These are phyloP conservation scores for Planococcus citri DNA, from an alignment of 1,140 invertebrate species.

Conservation along the genomic window DNA sequence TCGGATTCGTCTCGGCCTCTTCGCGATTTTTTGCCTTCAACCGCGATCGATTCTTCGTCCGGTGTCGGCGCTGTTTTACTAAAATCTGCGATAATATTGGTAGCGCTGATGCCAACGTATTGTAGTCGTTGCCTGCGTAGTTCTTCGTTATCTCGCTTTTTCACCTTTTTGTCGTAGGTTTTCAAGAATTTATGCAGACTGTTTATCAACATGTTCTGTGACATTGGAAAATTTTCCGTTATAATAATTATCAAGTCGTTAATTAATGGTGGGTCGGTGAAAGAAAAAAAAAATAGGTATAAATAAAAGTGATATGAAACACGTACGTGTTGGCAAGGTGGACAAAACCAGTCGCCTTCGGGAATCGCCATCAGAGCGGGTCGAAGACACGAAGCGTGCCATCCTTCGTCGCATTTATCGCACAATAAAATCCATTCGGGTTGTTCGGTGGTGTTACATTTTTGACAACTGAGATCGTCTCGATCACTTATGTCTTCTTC, in stretches of 20 bases:
- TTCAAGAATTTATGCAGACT: conserved; percentile 44
- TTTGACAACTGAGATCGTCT: conserved; percentile 63
- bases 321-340: conserved; percentile 77
- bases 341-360: conserved; percentile 94
- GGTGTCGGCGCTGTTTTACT: conserved; percentile 15
- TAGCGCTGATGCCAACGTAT: conserved; percentile 62
- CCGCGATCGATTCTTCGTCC: conserved; percentile 12
- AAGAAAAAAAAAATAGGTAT: background rate
- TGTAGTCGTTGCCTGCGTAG: conserved; percentile 56
- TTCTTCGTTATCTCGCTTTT: conserved; percentile 48
- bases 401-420: conserved; percentile 86
- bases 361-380: conserved; percentile 85
- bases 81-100: conserved; percentile 47
- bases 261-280: no score
- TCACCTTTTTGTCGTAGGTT: conserved; percentile 37
- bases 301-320: conserved; percentile 16
- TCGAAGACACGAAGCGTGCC: conserved; percentile 84
- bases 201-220: conserved; percentile 49
- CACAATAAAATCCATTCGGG: conserved; percentile 93
- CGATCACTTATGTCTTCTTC: conserved; percentile 31
- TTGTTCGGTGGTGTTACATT: conserved; percentile 78
- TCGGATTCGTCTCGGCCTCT: conserved; percentile 29
- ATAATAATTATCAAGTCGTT: background rate
- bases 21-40: conserved; percentile 29
- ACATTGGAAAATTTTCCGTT: background rate